Evolutionary conservation across 2,113 vertebrate genomes (phyloP), one percentile per base, ranked within the genome.

Genomic region (Gnathonemus longibarbis): DNA sequence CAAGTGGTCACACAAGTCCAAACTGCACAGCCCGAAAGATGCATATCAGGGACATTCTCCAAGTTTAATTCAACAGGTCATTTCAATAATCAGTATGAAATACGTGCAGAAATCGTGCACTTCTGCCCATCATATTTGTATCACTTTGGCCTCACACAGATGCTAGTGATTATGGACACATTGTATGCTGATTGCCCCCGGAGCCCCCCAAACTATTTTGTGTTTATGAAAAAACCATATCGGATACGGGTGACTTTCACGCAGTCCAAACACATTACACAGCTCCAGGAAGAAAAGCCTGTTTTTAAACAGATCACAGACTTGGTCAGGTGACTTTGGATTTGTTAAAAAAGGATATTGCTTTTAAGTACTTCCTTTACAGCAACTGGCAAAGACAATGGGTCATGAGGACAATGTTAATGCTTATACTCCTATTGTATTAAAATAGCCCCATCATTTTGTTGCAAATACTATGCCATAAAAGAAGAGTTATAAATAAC

Each of bases 121-220:
- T 80, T 42, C 74, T 19, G 13, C 35, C 88, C 89, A 90, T 35
- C 83, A 80, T 87, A 90, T 91, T 88, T 91, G 94, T 93, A 94
- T 93, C 83, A 94, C 91, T 89, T 93, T 91, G 91, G 53, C 89
- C 90, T 91, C 88, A 90, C 93, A 92, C 94, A 96, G 92, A 94
- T 95, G 95, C 92, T 91, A 95, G 92, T 92, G 88, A 95, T 95
- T 95, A 94, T n/a, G 48, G 91, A 88, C 89, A 90, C 92, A 92
- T 89, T 93, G 91, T 93, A 89, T 91, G 91, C 91, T 94, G 93
- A 95, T 95, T 95, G 93, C 90, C 84, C 80, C 24, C 19, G 11
- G 74, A 21, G 48, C 84, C 84, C 84, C 89, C 62, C 39, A 91
- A 91, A 90, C 88, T 88, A 13, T 42, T 90, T 90, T 91, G 74